Conservation (phyloP, 2,888 invertebrate genomes). For the Drosophila macrospina region DNA sequence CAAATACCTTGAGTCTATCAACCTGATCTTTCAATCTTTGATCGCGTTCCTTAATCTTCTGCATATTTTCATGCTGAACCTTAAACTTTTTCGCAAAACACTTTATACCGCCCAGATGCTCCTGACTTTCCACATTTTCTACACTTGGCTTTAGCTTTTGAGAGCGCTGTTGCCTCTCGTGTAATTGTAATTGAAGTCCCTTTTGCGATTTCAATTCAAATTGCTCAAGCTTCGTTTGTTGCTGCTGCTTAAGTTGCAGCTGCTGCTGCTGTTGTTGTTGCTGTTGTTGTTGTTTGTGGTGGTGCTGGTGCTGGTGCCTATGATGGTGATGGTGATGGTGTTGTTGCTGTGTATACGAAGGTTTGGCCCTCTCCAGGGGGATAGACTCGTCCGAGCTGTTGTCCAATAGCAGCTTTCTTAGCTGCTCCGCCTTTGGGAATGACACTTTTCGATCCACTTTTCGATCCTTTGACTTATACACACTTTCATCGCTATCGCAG, state of each 20-base stretch:
- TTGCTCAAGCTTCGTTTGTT: not conserved
- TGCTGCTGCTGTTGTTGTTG: not conserved
- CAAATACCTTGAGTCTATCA: slow-evolving; percentile 1
- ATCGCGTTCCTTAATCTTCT: not conserved
- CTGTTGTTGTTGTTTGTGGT: not conserved
- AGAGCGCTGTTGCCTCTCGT: not conserved
- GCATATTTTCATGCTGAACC: slow-evolving; percentile 6
- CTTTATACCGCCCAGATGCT: not conserved
- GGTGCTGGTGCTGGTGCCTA: too few relatives aligned
- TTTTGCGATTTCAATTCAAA: not conserved
- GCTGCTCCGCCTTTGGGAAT: not conserved
- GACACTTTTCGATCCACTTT: not conserved
- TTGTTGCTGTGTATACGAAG: too few relatives aligned
- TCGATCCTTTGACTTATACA: not conserved
- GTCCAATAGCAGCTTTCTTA: not conserved
- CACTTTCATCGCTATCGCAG: not conserved
- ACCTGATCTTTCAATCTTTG: not conserved
- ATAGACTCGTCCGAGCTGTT: not conserved
- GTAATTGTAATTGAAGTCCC: not conserved
- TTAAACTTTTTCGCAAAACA: not conserved
- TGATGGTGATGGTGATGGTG: too few relatives aligned
- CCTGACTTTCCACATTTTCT: not conserved
- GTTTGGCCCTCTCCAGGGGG: too few relatives aligned
- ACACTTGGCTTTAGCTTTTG: too few relatives aligned
- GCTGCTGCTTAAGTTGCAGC: not conserved